These are phyloP conservation scores for Equus quagga DNA, from an alignment of 2,113 vertebrate genomes.

Conservation along the genomic window DNA sequence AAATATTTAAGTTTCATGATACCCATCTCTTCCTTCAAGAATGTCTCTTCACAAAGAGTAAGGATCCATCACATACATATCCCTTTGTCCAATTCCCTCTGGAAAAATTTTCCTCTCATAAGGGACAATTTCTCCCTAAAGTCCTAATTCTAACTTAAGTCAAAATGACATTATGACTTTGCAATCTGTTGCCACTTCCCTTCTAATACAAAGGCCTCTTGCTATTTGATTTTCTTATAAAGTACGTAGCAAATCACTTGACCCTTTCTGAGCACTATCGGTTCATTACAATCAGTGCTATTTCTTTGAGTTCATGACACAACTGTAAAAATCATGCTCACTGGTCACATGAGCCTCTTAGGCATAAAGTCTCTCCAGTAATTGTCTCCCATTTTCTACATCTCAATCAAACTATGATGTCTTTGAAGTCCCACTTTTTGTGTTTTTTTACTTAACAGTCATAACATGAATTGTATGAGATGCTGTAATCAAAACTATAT, in stretches of 20 bases:
- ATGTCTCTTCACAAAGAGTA: background rate
- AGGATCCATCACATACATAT: background rate
- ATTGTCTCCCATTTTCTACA: background rate
- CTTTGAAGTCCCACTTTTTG: background rate
- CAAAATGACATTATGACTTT: background rate
- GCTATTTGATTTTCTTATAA: conserved; percentile 19
- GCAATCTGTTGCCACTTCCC: background rate
- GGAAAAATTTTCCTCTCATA: background rate
- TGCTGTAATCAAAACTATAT: background rate
- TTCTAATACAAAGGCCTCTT: background rate
- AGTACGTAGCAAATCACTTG: background rate
- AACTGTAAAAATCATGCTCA: background rate
- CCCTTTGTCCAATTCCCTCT: background rate
- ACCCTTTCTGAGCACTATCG: background rate
- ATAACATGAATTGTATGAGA: background rate
- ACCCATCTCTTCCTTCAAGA: background rate
- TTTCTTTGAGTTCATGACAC: conserved; percentile 6
- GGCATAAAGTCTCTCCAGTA: background rate
- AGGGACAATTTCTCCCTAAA: background rate
- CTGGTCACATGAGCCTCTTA: background rate
- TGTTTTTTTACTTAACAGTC: background rate
- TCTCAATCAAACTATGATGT: background rate
- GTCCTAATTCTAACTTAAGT: background rate
- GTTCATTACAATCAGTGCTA: background rate
- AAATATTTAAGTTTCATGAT: background rate